Evolutionary conservation across 2,797 vertebrate species (phyloP).

Genomic region (Anguilla obscura): DNA sequence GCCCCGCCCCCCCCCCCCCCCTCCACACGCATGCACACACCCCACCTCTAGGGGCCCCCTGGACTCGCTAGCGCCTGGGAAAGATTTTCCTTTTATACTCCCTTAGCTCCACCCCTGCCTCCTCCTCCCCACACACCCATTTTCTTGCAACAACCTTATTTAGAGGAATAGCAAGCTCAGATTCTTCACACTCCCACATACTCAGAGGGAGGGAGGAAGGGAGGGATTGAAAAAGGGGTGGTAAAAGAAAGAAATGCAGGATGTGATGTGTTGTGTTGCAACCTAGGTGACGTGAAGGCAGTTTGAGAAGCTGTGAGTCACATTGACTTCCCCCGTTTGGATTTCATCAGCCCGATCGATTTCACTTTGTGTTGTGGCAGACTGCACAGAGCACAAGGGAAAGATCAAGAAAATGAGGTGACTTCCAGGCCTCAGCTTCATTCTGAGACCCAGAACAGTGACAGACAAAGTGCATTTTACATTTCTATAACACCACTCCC

Average conservation of each 20-base stretch:
- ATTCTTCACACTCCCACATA: background rate
- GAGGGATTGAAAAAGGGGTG: background rate
- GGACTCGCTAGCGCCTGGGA: no score
- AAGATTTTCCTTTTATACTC: no score
- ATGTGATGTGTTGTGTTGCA: background rate
- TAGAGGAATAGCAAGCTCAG: background rate
- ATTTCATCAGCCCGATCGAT: background rate
- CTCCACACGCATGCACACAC: background rate
- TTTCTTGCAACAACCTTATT: slow-evolving; percentile 2
- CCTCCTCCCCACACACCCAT: background rate
- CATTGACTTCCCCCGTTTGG: background rate
- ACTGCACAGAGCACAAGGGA: background rate
- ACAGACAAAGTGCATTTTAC: background rate
- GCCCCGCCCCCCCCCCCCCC: no score
- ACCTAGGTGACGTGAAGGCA: background rate
- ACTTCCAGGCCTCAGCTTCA: background rate
- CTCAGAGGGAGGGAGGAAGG: background rate
- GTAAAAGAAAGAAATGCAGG: background rate
- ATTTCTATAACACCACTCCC: background rate
- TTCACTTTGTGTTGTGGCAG: background rate
- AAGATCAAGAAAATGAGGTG: background rate
- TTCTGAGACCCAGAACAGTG: background rate
- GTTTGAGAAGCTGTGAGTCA: background rate
- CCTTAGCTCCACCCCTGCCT: background rate
- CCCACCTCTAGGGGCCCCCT: no score